Evolutionary conservation across 2,797 vertebrate genomes (phyloP).

Genomic region (Liasis olivaceus): DNA sequence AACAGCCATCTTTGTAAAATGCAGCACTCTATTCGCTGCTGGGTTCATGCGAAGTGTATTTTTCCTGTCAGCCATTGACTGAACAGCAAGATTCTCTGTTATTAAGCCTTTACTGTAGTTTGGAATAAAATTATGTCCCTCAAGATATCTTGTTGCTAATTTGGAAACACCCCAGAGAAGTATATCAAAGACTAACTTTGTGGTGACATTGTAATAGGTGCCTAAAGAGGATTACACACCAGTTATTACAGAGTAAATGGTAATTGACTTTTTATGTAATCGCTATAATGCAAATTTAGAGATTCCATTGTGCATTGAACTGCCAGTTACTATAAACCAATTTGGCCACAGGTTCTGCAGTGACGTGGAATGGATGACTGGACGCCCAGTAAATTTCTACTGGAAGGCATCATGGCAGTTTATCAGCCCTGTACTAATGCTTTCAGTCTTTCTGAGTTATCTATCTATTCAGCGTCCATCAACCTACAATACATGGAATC

Average conservation of each 20-base stretch:
- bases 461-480: slow-evolving; percentile 72
- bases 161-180: neutral
- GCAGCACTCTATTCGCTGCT: neutral
- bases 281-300: neutral
- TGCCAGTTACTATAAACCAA: slow-evolving; percentile 19
- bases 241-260: neutral
- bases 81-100: neutral
- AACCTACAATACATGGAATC: slow-evolving; percentile 85
- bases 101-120: neutral
- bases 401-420: slow-evolving; percentile 86
- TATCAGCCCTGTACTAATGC: slow-evolving; percentile 85
- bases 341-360: slow-evolving; percentile 82
- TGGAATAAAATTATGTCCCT: neutral
- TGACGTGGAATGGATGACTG: slow-evolving; percentile 87
- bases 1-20: neutral
- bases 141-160: neutral
- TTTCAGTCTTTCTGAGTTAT: slow-evolving; percentile 80
- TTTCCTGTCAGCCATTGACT: neutral
- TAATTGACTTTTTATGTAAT: neutral
- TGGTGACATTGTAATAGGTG: neutral
- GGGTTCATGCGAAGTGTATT: neutral
- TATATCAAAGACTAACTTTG: neutral
- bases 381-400: slow-evolving; percentile 79
- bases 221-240: neutral
- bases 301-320: neutral